Evolutionary conservation across 2,797 vertebrate genomes (phyloP), one percentile per base, ranked within the genome.

Genomic region (Chanos chanos): DNA sequence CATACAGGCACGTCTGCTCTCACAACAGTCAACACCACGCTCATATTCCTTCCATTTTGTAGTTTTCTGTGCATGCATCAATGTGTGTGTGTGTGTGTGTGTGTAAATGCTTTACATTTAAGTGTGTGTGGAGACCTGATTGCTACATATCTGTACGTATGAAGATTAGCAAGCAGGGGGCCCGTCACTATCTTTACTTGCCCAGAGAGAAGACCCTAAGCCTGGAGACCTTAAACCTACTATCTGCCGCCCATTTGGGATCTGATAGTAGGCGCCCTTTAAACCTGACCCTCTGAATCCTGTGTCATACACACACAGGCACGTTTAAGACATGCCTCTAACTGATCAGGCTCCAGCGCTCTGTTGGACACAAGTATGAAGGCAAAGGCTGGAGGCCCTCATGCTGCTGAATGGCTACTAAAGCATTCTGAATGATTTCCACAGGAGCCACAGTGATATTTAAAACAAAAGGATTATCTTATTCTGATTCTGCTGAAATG

Each of bases 281-380:
- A 63, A 57, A 7, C 43, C 40, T 34, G 8, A 37, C 10, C 15
- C 9, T 2, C 13, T 34, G 9, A 21, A 8, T 34, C 54, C 24
- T 48, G 24, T n/a, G 30, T n/a, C 13, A n/a, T n/a, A 48, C 12
- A 39, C 37, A 22, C 27, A 2, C 37, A 61, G n/a, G 44, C 51
- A 63, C 39, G 27, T 15, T 48, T 7, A 48, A 33, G 24, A 25
- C n/a, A 39, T 21, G 6, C 9, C 7, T 9, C 1, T 12, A 41
- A 13, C 6, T 37, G 36, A 24, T 36, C 34, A 15, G 4, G 31
- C 58, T 25, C 4, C n/a, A 52, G 39, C 22, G 37, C 50, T 58
- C 61, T 71, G 70, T 61, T 72, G 47, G 54, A 60, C 31, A 5
- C 39, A 27, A 57, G 50, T 57, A 19, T 21, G 54, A 1, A 24